Evolutionary conservation across 2,888 invertebrate species (phyloP), one percentile per base, ranked within the genome.

Genomic region (Phalangium opilio): DNA sequence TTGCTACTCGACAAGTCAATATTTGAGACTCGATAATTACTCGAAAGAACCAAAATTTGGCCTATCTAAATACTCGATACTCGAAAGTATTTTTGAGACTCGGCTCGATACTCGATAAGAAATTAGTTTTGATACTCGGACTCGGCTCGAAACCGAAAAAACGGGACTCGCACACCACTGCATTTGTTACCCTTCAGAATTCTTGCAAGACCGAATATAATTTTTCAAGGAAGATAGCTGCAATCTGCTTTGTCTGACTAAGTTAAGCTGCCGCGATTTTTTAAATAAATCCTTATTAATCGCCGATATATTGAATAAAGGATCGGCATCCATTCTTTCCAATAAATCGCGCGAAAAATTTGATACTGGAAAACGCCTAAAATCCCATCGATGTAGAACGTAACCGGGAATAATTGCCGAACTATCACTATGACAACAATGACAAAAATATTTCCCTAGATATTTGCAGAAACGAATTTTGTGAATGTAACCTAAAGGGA

Each of bases 401-500:
- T 65, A 60, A 2, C 67, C 69, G 12, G 73, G 73, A 59, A 85
- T 81, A 52, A 78, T 67, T 3, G 79, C 74, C 48, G 78, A 72
- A 62, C 81, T 77, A 65, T 83, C 81, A 19, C 77, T 77, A 65
- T 87, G 86, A 63, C 87, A 87, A 41, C 82, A 82, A 11, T 83
- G 82, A 61, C 87, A 87, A 67, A 85, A 83, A 66, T 81, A 83
- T 60, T 83, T 76, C 10, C 85, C 84, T 51, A 83, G 68, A 67
- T 87, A 87, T 59, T 81, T 78, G 63, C 85, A 85, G 61, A 82
- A 85, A 14, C 84, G 74, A 66, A 79, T 83, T 58, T 78, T 74
- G 49, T 77, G 76, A 11, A 79, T 75, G 62, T 81, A 82, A 53
- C 77, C 75, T 4, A 70, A 20, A 48, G 43, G 43, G 5, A 46